phyloP scores from a whole-genome alignment of 1,140 invertebrate species.

The Pseudomyrmex cubaensis region DNA sequence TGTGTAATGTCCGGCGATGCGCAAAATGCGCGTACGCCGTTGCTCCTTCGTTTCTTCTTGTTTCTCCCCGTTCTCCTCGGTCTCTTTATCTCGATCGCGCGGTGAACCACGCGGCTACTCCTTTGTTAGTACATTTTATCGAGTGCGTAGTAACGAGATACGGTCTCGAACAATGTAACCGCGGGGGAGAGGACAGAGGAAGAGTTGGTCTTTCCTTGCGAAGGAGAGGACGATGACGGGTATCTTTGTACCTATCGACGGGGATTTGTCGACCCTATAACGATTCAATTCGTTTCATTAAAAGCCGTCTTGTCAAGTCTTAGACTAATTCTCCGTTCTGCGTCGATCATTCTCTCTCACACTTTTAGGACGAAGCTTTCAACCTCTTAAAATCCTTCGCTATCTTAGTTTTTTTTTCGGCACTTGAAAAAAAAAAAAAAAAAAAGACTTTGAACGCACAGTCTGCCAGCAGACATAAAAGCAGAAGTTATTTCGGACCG shows the following conservation, averaged over 20 bases:
- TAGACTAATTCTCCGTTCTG: neutral
- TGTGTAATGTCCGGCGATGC: constrained; percentile 23
- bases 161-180: constrained; percentile 50
- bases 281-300: constrained; percentile 43
- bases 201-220: neutral
- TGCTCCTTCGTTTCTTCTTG: constrained; percentile 3
- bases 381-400: neutral
- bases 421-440: constrained; percentile 13
- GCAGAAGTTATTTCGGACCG: neutral
- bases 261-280: constrained; percentile 24
- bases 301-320: neutral
- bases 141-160: constrained; percentile 47
- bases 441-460: neutral
- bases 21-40: constrained; percentile 45
- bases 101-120: constrained; percentile 35
- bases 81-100: constrained; percentile 45
- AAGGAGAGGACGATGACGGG: constrained; percentile 16
- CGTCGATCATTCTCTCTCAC: neutral
- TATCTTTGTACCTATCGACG: constrained; percentile 42
- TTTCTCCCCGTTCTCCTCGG: neutral
- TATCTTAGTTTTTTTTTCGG: neutral
- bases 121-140: constrained; percentile 49
- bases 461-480: neutral
- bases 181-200: neutral
- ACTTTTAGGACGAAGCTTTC: neutral